Conservation (phyloP, 2,888 invertebrate genomes). For the Oxystoma pomonae region DNA sequence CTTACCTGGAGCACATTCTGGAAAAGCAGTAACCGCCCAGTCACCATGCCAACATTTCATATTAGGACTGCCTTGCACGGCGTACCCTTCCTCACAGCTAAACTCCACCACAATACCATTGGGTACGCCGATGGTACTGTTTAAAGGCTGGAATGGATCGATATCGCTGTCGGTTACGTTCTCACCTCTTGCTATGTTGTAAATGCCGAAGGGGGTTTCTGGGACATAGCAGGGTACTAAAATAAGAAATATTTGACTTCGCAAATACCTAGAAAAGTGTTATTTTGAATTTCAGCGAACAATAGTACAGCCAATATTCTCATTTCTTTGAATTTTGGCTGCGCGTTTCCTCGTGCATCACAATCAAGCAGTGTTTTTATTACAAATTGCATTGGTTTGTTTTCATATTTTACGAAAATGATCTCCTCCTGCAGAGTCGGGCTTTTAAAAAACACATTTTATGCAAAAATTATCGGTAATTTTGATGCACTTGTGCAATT, state of each 20-base stretch:
- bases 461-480: too few relatives aligned
- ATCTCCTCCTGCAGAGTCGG: too few relatives aligned
- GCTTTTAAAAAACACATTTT: too few relatives aligned
- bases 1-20: conserved; percentile 71
- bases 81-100: conserved; percentile 70
- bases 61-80: conserved; percentile 65
- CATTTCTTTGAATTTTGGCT: too few relatives aligned
- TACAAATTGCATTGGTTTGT: too few relatives aligned
- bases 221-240: conserved; percentile 70
- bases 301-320: too few relatives aligned
- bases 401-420: too few relatives aligned
- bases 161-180: conserved; percentile 38
- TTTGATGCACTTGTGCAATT: too few relatives aligned
- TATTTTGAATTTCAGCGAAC: too few relatives aligned
- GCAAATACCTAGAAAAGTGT: too few relatives aligned
- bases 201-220: conserved; percentile 63
- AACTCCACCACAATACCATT: conserved; percentile 74
- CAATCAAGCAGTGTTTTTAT: too few relatives aligned
- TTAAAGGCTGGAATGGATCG: conserved; percentile 54
- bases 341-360: too few relatives aligned
- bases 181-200: conserved; percentile 52
- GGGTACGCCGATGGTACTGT: conserved; percentile 57
- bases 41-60: conserved; percentile 77
- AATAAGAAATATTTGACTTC: conserved; percentile 19
- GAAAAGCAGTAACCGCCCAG: conserved; percentile 72